Conservation (phyloP, 2,888 invertebrate genomes). For the Rhopalosiphum nymphaeae region DNA sequence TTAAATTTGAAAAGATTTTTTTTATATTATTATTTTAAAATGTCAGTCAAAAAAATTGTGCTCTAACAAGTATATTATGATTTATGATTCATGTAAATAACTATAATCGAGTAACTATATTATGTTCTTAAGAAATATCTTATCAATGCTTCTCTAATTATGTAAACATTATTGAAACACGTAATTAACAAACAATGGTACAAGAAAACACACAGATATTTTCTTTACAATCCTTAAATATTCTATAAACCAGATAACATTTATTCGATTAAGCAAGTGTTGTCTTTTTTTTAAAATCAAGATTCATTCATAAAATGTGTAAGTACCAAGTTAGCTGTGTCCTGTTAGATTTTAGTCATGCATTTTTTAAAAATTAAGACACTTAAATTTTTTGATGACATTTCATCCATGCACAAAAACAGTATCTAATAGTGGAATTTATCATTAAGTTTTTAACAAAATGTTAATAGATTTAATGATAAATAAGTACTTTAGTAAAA, state of each 20-base stretch:
- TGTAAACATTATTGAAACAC: background rate
- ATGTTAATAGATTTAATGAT: background rate
- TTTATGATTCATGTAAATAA: background rate
- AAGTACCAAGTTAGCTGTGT: background rate
- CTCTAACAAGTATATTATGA: background rate
- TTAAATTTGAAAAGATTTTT: background rate
- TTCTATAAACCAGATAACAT: background rate
- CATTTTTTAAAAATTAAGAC: background rate
- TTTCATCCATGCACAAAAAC: background rate
- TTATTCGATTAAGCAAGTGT: background rate
- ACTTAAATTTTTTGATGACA: background rate
- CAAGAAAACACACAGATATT: background rate
- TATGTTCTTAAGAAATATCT: background rate
- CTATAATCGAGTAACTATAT: background rate
- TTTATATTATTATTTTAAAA: background rate
- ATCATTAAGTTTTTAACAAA: background rate
- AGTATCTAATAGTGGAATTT: background rate
- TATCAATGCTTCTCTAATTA: slow-evolving; percentile 31
- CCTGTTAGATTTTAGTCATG: background rate
- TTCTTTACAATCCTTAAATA: background rate
- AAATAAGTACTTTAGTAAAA: background rate
- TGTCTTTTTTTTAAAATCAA: background rate
- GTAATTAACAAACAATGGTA: slow-evolving; percentile 11
- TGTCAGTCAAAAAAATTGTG: background rate
- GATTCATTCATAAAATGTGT: background rate